phyloP scores from a whole-genome alignment of 2,888 invertebrate species.

The Apamea sordens region DNA sequence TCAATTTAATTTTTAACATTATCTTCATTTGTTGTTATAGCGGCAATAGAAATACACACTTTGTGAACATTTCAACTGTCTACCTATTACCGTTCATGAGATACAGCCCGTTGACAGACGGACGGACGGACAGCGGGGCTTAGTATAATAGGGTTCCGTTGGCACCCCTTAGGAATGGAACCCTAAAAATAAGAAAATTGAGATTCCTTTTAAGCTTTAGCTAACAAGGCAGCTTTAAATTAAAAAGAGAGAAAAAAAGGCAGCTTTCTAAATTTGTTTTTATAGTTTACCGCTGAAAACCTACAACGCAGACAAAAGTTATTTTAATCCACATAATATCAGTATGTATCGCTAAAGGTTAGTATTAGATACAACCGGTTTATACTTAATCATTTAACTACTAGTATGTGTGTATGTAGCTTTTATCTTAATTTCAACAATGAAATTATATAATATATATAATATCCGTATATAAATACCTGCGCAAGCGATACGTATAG shows the following conservation, averaged over 20 bases:
- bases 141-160: too few species aligned
- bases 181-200: too few species aligned
- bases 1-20: too few species aligned
- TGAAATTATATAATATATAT: background rate
- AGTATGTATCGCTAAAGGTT: background rate
- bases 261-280: background rate
- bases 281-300: background rate
- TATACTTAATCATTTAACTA: background rate
- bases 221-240: background rate
- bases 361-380: background rate
- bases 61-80: too few species aligned
- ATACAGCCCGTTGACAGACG: too few species aligned
- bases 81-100: too few species aligned
- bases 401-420: too few species aligned
- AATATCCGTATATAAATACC: conserved; percentile 19
- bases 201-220: background rate
- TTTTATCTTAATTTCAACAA: conserved; percentile 27
- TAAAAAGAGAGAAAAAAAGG: too few species aligned
- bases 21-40: too few species aligned
- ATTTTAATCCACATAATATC: background rate
- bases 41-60: too few species aligned
- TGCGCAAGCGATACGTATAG: conserved; percentile 13
- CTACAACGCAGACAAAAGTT: background rate
- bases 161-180: too few species aligned
- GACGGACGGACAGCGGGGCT: too few species aligned